Evolutionary conservation across 2,113 vertebrate genomes (phyloP), one percentile per base, ranked within the genome.

Genomic region (Cynocephalus volans): DNA sequence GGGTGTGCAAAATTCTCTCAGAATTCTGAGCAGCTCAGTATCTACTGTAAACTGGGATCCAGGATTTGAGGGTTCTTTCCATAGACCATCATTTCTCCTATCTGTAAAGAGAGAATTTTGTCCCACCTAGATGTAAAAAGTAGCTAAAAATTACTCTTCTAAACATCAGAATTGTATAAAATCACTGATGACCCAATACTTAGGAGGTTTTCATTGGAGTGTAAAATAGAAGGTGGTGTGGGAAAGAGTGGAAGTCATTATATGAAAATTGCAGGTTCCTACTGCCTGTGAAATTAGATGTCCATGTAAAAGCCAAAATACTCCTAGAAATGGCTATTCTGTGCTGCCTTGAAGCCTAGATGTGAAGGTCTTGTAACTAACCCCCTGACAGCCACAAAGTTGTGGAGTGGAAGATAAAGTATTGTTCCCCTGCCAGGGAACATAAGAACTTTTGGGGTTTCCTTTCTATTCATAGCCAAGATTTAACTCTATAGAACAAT

Each of bases 391-490:
- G 62, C 56, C 77, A 33, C 77, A 60, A 80, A n/a, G 70, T 50
- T 90, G 73, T 95, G 45, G 31, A 89, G 45, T 41, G 13, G 17
- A 89, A 96, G 93, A 93, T 36, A 96, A 93, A 93, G n/a, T 56
- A 85, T 80, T 89, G 45, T 76, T 93, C n/a, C 33, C n/a, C 58
- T 77, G 70, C 60, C 92, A 95, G 72, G 72, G 67, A 97, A 54
- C 67, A 70, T 48, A 88, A 69, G 67, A 81, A 96, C 24, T 97
- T 93, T 80, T 58, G 10, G 54, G 95, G 65, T 96, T 90, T 88
- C 33, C 58, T 96, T 95, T 90, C 56, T 93, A 92, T 93, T 77
- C 89, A 48, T 90, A 90, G 95, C 92, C 82, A 95, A 92, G 52
- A 96, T 77, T 96, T 92, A 95, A 83, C 65, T 72, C 56, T 91